These are phyloP conservation scores for Parnassius smintheus DNA, from an alignment of 2,888 invertebrate genomes.

Conservation along the genomic window DNA sequence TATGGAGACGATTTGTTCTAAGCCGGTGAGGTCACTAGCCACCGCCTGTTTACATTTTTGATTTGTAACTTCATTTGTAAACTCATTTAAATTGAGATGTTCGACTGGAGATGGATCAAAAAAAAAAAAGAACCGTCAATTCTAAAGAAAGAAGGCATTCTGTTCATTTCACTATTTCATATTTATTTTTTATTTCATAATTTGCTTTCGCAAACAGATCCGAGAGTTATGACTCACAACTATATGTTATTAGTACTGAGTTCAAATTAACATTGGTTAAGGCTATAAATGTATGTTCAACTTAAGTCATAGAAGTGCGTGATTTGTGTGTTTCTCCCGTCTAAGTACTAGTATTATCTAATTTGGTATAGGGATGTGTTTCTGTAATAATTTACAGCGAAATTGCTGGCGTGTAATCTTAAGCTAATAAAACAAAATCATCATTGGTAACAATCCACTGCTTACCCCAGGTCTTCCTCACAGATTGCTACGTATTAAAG, in stretches of 20 bases:
- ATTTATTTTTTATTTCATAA: conserved; percentile 2
- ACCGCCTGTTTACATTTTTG: conserved; percentile 53
- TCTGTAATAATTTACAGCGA: conserved; percentile 2
- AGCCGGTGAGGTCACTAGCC: conserved; percentile 39
- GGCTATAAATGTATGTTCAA: conserved; percentile 15
- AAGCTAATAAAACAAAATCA: too few species aligned
- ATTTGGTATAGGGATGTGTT: conserved; percentile 13
- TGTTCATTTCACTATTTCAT: background rate
- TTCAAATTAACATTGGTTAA: conserved; percentile 22
- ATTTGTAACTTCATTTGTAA: conserved; percentile 54
- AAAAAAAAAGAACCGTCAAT: conserved; percentile 11
- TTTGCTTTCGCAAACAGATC: background rate
- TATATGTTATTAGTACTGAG: conserved; percentile 1
- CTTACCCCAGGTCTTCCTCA: too few species aligned
- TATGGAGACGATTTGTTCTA: conserved; percentile 59
- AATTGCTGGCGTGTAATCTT: background rate
- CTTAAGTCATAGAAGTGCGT: conserved; percentile 20
- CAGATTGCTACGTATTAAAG: too few species aligned
- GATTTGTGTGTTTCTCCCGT: conserved; percentile 19
- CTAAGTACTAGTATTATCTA: conserved; percentile 19
- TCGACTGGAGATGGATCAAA: conserved; percentile 28
- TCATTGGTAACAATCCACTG: too few species aligned
- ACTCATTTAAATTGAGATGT: conserved; percentile 49
- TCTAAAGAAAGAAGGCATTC: conserved; percentile 12
- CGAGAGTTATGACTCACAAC: conserved; percentile 3